phyloP scores from a whole-genome alignment of 2,888 invertebrate genomes.

The Mactromeris polynyma region DNA sequence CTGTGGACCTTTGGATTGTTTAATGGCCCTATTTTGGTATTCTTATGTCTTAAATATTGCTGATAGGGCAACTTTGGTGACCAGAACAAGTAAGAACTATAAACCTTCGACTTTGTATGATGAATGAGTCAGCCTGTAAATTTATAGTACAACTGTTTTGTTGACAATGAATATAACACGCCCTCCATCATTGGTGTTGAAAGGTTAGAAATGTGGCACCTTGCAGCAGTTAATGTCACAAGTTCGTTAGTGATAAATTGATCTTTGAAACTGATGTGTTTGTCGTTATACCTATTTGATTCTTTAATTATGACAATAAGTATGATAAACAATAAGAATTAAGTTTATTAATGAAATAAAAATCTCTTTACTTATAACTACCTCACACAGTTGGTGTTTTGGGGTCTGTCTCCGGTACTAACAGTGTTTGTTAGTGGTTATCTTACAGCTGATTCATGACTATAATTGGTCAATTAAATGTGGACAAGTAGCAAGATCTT shows the following conservation, averaged over 20 bases:
- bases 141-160: neutral
- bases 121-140: neutral
- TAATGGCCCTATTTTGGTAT: too few relatives aligned
- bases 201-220: constrained; percentile 39
- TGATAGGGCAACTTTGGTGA: too few relatives aligned
- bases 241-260: constrained; percentile 13
- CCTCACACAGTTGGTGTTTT: constrained; percentile 4
- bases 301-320: constrained; percentile 46
- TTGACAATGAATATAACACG: constrained; percentile 8
- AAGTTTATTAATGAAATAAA: constrained; percentile 6
- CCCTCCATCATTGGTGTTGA: neutral
- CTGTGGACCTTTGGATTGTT: too few relatives aligned
- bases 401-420: neutral
- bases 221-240: constrained; percentile 31
- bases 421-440: neutral
- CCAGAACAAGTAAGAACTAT: neutral
- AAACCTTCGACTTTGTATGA: neutral
- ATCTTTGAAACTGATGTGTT: constrained; percentile 16
- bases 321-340: constrained; percentile 14
- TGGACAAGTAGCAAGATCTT: neutral
- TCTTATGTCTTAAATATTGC: too few relatives aligned
- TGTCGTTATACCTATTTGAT: constrained; percentile 41
- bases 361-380: neutral
- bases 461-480: constrained; percentile 16
- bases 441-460: constrained; percentile 6